Evolutionary conservation across 30 jellyfish, hydroid and myxozoan genomes (phyloP).

Genomic region (Pelagia noctiluca): DNA sequence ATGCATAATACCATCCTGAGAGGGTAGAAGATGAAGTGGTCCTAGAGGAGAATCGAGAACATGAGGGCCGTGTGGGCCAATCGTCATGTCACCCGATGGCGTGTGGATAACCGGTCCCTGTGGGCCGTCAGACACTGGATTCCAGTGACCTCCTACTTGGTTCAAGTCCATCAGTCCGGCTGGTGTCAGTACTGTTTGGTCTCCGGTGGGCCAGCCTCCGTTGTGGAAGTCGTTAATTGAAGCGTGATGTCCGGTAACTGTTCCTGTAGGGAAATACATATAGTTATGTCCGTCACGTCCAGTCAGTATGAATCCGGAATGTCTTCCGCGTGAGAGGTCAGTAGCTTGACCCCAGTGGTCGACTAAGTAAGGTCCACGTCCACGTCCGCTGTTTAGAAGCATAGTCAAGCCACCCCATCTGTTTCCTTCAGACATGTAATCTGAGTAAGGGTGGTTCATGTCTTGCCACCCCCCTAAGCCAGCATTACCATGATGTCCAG

Average conservation of each 20-base stretch:
- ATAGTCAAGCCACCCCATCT: conserved; percentile 90
- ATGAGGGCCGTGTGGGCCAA: conserved; percentile 86
- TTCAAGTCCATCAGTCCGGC: conserved; percentile 84
- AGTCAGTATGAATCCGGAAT: conserved; percentile 79
- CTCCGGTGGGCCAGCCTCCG: conserved; percentile 87
- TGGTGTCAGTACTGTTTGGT: conserved; percentile 91
- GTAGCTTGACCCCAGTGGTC: conserved; percentile 92
- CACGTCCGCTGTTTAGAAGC: conserved; percentile 67
- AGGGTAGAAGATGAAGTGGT: conserved; percentile 80
- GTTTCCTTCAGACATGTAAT: conserved; percentile 57
- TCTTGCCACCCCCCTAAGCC: conserved; percentile 77
- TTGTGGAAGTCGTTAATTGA: conserved; percentile 66
- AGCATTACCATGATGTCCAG: conserved; percentile 48
- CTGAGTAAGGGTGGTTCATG: conserved; percentile 74
- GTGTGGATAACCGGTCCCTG: conserved; percentile 77
- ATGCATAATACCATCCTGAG: conserved; percentile 95
- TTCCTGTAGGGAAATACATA: conserved; percentile 76
- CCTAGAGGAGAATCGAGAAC: conserved; percentile 94
- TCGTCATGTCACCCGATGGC: conserved; percentile 89
- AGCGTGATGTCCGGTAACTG: conserved; percentile 87
- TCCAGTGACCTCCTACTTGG: conserved; percentile 73
- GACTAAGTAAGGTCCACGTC: conserved; percentile 80
- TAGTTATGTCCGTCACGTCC: conserved; percentile 81
- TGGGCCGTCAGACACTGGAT: conserved; percentile 65
- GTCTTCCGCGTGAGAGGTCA: conserved; percentile 67